Evolutionary conservation across 1,140 invertebrate species (phyloP).

Genomic region (Glossosoma conforme): DNA sequence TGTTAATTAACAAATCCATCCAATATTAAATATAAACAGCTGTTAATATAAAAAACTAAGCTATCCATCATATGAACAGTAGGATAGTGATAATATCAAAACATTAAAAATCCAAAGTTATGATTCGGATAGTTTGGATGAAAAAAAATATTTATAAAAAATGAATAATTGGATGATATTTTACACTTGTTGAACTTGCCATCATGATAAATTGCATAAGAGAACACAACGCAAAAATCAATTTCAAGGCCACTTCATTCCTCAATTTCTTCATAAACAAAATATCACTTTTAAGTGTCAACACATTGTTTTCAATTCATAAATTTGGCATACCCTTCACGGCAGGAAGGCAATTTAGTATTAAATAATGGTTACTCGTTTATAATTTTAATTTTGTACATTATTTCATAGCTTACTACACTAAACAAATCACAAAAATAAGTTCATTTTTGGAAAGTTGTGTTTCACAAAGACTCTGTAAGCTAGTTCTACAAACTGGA

Average conservation of each 20-base stretch:
- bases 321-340: slow-evolving; percentile 32
- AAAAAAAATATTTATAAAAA: too few species aligned
- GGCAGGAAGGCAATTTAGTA: slow-evolving; percentile 32
- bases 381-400: slow-evolving; percentile 28
- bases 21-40: too few species aligned
- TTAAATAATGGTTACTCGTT: slow-evolving; percentile 27
- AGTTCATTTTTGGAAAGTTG: slow-evolving; percentile 25
- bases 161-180: too few species aligned
- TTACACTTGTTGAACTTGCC: too few species aligned
- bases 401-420: slow-evolving; percentile 26
- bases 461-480: slow-evolving; percentile 21
- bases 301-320: slow-evolving; percentile 25
- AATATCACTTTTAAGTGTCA: slow-evolving; percentile 23
- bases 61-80: slow-evolving; percentile 6
- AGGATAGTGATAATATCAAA: neutral
- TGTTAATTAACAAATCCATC: too few species aligned
- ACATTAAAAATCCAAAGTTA: too few species aligned
- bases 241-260: slow-evolving; percentile 23
- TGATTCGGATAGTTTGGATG: too few species aligned
- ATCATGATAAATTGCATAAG: too few species aligned
- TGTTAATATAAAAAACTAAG: too few species aligned
- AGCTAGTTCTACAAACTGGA: slow-evolving; percentile 18
- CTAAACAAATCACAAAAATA: slow-evolving; percentile 30
- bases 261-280: slow-evolving; percentile 14
- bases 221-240: slow-evolving; percentile 21